phyloP scores from a whole-genome alignment of 23 tunicate genomes.

The Halocynthia aurantium region DNA sequence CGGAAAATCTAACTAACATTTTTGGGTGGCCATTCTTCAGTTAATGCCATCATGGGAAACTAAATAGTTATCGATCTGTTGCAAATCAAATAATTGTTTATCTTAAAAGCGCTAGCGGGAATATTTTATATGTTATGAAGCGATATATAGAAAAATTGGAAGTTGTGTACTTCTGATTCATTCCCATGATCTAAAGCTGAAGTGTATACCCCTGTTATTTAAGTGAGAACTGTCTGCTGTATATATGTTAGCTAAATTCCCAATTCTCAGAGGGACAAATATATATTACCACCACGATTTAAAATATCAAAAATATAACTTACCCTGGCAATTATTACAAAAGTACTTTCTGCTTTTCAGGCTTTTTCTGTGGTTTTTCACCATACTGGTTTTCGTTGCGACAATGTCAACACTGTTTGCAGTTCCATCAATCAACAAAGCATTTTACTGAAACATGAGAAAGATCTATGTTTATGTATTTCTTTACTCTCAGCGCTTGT shows the following conservation, averaged over 20 bases:
- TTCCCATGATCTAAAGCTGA: not conserved
- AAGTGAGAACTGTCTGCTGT: not conserved
- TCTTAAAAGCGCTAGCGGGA: too few relatives aligned
- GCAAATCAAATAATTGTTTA: too few relatives aligned
- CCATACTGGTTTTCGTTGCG: conserved; percentile 46
- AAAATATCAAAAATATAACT: not conserved
- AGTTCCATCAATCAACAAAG: conserved; percentile 55
- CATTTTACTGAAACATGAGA: conserved; percentile 12
- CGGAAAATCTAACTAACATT: too few relatives aligned
- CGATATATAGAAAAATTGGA: too few relatives aligned
- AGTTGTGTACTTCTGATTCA: too few relatives aligned
- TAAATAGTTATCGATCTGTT: too few relatives aligned
- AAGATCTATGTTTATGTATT: not conserved
- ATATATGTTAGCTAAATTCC: not conserved
- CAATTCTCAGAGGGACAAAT: not conserved
- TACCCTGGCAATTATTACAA: not conserved
- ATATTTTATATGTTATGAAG: too few relatives aligned
- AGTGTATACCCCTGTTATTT: not conserved
- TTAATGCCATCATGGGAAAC: too few relatives aligned
- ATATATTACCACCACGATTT: not conserved
- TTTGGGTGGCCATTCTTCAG: too few relatives aligned
- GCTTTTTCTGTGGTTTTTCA: conserved; percentile 49
- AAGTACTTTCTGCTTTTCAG: not conserved
- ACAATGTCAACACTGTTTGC: conserved; percentile 70
- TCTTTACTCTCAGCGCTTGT: not conserved